Evolutionary conservation across 2,888 invertebrate species (phyloP), one percentile per base, ranked within the genome.

Genomic region (Chrysolina americana): DNA sequence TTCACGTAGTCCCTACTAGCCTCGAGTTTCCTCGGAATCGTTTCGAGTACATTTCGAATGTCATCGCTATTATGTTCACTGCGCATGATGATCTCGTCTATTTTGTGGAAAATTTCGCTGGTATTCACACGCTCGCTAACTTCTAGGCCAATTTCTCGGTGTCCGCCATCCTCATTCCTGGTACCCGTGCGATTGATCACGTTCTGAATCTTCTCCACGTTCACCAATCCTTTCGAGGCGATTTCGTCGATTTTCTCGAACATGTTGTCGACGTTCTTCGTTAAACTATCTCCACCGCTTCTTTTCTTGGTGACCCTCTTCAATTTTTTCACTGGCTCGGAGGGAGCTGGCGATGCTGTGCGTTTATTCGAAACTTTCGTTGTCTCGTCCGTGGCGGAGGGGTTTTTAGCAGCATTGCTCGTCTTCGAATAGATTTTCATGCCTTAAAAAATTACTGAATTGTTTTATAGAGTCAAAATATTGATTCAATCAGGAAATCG

Each of bases 191-290:
- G 15, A 13, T 13, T 23, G 36, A 59, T 59, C 15, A 36, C 71
- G 17, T 53, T 53, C 59, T 74, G 74, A 17, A 74, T 68, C 64
- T 68, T 74, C 36, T 63, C 62, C 21, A 66, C 70, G 28, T 74
- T 74, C 47, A 53, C 50, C 56, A 63, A 36, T 28, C 71, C 70
- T 17, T 47, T 44, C 17, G 21, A 62, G 17, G 74, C 50, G 23
- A 65, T 65, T 64, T 74, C 56, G 41, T 74, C 68, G 50, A 71
- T 74, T 47, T 50, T 74, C n/a, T 74, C 68, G 41, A 74, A 68
- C n/a, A 71, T 21, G 50, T 63, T 68, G 41, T 74, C 53, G 13
- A 71, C 65, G 10, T 74, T 71, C 9, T 48, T 63, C n/a, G 66
- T 62, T 8, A 71, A 19, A 17, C 71, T 71, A 19, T 74, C 59